These are phyloP conservation scores for Agrilus planipennis DNA, from an alignment of 1,140 invertebrate species.

Conservation along the genomic window DNA sequence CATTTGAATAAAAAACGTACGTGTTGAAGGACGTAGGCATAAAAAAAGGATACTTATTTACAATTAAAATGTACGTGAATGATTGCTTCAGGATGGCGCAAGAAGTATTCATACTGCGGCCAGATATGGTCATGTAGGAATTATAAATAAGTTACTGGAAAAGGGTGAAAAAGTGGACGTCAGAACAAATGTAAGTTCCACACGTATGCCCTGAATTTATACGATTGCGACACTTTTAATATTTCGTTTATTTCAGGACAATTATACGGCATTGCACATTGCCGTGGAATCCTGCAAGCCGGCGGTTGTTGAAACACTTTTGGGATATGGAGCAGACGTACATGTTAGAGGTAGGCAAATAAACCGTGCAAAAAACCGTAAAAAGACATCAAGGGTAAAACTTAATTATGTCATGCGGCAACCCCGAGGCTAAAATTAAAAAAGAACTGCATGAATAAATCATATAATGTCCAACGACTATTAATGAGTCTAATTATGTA, in stretches of 20 bases:
- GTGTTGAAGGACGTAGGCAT: no score
- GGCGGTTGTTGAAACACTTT: slow-evolving; percentile 87
- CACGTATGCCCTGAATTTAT: slow-evolving; percentile 3
- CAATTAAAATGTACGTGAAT: neutral
- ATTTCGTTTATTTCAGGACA: slow-evolving; percentile 56
- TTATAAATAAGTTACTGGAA: slow-evolving; percentile 89
- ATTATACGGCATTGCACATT: slow-evolving; percentile 96
- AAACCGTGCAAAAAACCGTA: no score
- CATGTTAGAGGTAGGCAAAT: slow-evolving; percentile 65
- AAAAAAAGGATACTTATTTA: no score
- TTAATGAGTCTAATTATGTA: no score
- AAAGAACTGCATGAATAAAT: no score
- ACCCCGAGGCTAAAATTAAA: no score
- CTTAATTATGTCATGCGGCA: no score
- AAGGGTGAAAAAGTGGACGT: slow-evolving; percentile 95
- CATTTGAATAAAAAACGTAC: no score
- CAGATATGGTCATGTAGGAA: slow-evolving; percentile 86
- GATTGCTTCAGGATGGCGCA: slow-evolving; percentile 55
- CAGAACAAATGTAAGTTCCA: slow-evolving; percentile 73
- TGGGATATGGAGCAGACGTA: slow-evolving; percentile 94
- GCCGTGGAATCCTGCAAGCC: slow-evolving; percentile 95
- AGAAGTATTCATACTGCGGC: slow-evolving; percentile 88
- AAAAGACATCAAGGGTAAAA: no score
- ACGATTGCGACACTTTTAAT: slow-evolving; percentile 3
- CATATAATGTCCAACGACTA: no score